Evolutionary conservation across 2,888 invertebrate species (phyloP), one percentile per base, ranked within the genome.

Genomic region (Molanna angustata): DNA sequence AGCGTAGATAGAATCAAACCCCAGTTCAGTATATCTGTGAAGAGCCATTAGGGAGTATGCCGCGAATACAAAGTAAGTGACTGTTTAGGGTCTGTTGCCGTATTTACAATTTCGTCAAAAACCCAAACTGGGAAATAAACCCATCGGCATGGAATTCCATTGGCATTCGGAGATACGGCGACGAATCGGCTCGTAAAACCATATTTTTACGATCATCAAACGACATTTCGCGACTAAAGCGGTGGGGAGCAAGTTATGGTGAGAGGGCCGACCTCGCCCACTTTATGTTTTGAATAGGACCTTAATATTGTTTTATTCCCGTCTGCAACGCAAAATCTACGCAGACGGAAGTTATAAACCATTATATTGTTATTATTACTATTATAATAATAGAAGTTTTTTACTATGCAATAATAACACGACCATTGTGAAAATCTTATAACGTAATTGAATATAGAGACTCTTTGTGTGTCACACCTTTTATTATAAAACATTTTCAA

Each of bases 181-280:
- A 27, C 47, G 50, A 35, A 37, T 43, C 31, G 22, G 40, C 43
- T 59, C 59, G 54, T 59, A 59, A 59, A 59, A 56, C 37, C 54
- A 59, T 59, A 56, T 56, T 56, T 59, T 59, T 59, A 59, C 56
- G 59, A 59, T 56, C 59, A 47, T 56, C 56, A 58, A 58, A 58
- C 50, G 53, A 49, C 53, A 39, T 47, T 47, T 43, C 27, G 27
- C 37, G 32, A 44, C 27, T 7, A n/a, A n/a, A n/a, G n/a, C n/a
- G n/a, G n/a, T n/a, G n/a, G n/a, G n/a, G n/a, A n/a, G n/a, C n/a
- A n/a, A 13, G 50, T 21, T 2, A n/a, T 27, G 35, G 2, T 20
- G 19, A 4, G 13, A 16, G 16, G 31, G 44, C 17, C 18, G 16
- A n/a, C 35, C 17, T 20, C 46, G 19, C 46, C 46, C 46, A 13